Base-by-base conservation (phyloP, 2,888 invertebrate species). In the Hirtodrosophila cameraria region DNA sequence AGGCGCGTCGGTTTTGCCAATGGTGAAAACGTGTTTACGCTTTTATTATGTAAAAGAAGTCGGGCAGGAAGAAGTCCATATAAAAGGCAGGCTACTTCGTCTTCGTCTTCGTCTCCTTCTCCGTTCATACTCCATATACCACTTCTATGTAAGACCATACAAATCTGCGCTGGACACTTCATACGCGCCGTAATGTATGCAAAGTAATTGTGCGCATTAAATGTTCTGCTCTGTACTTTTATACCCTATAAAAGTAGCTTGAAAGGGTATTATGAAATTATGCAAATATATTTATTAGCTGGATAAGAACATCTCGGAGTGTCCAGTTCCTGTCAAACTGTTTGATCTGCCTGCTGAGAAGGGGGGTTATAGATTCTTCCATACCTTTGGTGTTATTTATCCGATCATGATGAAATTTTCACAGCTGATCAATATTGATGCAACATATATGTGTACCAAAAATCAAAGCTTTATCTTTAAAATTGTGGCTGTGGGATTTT, bases 11-110 rank as follows among this genome's bases (percentile, higher is more conserved):
- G 49, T 55, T 68, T 23, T 75, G 72, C 62, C 72, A 68, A 83
- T 83, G 67, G 83, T 82, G 80, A 73, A 85, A 83, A 85, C 80
- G 80, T 85, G 82, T 85, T 83, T 83, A 85, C 86, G 83, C 83
- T 83, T 85, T 83, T 83, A 83, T 83, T 85, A 85, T 83, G 82
- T 80, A 75, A 75, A 82, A 60, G 59, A 69, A 69, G 60, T 35
- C 28, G 28, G 30, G 4, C 39, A 16, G 50, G 3, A n/a, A n/a
- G n/a, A n/a, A 13, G 38, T 33, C 28, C 23, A 50, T 59, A 63
- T 62, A 60, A 79, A 70, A 67, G 52, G 31, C 50, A 38, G 39
- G 36, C 73, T 25, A 66, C 65, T 60, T 6, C 38, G 39, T n/a
- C 33, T 39, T 13, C 13, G 11, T 15, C 30, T 46, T 2, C 12